Evolutionary conservation across 53 echinoderm and acorn worm genomes (phyloP), one percentile per base, ranked within the genome.

Genomic region (Antedon mediterranea): DNA sequence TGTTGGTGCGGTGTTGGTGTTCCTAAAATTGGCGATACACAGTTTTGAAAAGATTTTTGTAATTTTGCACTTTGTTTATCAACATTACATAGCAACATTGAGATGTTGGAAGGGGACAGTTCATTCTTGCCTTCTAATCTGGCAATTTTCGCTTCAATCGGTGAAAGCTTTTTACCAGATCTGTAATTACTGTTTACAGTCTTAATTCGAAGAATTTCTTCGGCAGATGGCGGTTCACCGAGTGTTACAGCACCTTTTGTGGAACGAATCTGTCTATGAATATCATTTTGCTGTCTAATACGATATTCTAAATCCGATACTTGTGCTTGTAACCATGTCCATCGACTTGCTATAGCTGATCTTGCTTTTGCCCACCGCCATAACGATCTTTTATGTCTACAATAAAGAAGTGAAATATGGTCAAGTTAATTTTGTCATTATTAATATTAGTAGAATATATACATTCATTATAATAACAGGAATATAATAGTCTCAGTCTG

Each of bases 301-400:
- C 97, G 88, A 72, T 95, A 95, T 42, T 95, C 92, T 78, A 91
- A 83, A 79, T 92, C 92, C 30, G 91, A 92, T 11, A 91, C 97
- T 77, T 95, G 97, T 9, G 97, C 97, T 77, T 95, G 97, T 31
- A 95, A 88, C 97, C 97, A 95, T 14, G 97, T 95, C 97, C 97
- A 94, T 29, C 86, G 85, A 43, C 89, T 87, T 30, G 91, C 97
- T 79, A 92, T 85, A 31, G 91, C 85, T 44, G 97, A 89, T 77
- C 97, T 82, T 71, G 91, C 88, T 72, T 81, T 82, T 0, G 94
- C 94, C 97, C 97, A 95, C 76, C 92, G 91, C 97, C 97, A 91
- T 8, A 89, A 84, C 44, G 97, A 91, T 78, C 97, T 75, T 57
- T 83, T 89, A 78, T 95, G 91, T 72, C 97, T 95, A 85, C n/a